Percentiles rank a stretch among this genome's conserved stretches.
Conservation (phyloP, 2,797 vertebrate species). For the Rhadinocentrus ornatus region DNA sequence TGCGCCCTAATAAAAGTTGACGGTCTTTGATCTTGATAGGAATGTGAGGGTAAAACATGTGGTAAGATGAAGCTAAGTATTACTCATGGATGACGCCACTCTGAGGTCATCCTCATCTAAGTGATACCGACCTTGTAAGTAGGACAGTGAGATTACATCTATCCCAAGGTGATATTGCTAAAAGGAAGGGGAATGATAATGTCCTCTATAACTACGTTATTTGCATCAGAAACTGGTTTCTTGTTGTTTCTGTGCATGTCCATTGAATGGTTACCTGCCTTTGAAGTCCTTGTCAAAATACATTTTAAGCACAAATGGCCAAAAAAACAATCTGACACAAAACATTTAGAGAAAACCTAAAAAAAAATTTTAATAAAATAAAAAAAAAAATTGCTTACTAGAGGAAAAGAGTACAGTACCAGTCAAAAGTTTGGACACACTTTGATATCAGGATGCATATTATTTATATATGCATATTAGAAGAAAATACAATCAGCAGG, state of each 20-base stretch:
- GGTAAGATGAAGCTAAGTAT: constrained; percentile 27
- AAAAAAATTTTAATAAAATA: background rate
- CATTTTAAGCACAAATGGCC: constrained; percentile 20
- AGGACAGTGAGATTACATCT: constrained; percentile 38
- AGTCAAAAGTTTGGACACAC: too few relatives aligned
- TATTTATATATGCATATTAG: too few relatives aligned
- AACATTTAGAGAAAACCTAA: constrained; percentile 32
- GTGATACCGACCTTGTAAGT: constrained; percentile 20
- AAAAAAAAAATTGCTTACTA: constrained; percentile 53
- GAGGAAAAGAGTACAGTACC: constrained; percentile 41
- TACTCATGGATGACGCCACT: constrained; percentile 58
- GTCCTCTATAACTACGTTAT: constrained; percentile 34
- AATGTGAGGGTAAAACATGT: constrained; percentile 44
- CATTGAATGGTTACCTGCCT: constrained; percentile 30
- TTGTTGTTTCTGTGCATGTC: constrained; percentile 36
- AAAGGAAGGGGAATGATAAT: constrained; percentile 24
- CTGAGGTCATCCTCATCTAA: constrained; percentile 60
- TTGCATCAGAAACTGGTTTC: constrained; percentile 43
- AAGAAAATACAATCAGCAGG: too few relatives aligned
- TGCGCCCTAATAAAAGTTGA: constrained; percentile 57
- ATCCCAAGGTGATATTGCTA: constrained; percentile 30
- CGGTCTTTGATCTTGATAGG: constrained; percentile 63
- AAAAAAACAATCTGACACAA: constrained; percentile 43
- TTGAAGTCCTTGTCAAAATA: background rate
- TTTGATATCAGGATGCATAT: too few relatives aligned